Percentiles rank a stretch among this genome's conserved stretches.
phyloP scores from a whole-genome alignment of 1,140 invertebrate species.

The Mamestra configurata region DNA sequence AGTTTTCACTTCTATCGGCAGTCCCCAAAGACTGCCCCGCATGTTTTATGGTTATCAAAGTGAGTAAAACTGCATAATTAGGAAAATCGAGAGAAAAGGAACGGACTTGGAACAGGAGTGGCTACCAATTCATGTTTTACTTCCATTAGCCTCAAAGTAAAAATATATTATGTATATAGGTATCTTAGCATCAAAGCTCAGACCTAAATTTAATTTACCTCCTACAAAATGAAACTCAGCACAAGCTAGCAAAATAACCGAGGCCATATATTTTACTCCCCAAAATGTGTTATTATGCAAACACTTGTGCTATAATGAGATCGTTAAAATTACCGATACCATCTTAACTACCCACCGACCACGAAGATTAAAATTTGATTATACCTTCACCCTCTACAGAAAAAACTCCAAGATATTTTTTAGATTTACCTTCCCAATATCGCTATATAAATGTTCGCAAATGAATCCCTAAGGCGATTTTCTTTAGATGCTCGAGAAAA shows the following conservation, averaged over 20 bases:
- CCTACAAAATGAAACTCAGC: neutral
- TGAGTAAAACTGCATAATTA: no score
- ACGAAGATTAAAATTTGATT: constrained; percentile 39
- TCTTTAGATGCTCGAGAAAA: constrained; percentile 1
- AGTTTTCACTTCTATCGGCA: no score
- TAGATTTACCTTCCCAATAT: constrained; percentile 6
- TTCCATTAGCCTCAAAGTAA: neutral
- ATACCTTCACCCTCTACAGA: neutral
- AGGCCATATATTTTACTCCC: neutral
- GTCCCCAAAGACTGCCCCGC: no score
- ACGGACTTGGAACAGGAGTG: no score
- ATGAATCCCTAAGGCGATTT: constrained; percentile 25
- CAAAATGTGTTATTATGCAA: constrained; percentile 27
- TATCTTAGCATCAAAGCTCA: neutral
- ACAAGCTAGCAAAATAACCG: neutral
- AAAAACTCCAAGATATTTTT: constrained; percentile 9
- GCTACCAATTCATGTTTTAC: neutral
- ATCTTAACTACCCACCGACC: constrained; percentile 21
- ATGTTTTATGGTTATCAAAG: no score
- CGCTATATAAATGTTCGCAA: constrained; percentile 16
- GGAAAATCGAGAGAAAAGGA: no score
- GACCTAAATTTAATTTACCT: neutral
- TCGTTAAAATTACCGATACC: constrained; percentile 40
- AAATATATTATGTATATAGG: neutral
- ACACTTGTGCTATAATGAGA: constrained; percentile 29